Percentiles rank a stretch among this genome's conserved stretches.
Evolutionary conservation across 1,140 invertebrate genomes (phyloP).

Genomic region (Coptotermes formosanus): DNA sequence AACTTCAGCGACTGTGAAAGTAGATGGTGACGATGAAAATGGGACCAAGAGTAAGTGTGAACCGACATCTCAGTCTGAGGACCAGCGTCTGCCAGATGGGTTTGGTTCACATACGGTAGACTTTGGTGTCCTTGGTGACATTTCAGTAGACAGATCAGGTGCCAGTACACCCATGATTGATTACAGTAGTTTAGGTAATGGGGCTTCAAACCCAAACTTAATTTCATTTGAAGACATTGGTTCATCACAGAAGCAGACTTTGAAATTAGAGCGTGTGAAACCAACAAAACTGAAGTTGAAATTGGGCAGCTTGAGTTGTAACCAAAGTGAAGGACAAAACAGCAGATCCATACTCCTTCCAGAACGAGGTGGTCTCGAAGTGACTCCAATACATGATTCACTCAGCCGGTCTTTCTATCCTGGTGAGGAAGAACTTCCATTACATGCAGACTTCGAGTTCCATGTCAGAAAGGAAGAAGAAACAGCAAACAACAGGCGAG

Average conservation of each 20-base stretch:
- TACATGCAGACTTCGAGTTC: constrained; percentile 71
- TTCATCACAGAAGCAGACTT: neutral
- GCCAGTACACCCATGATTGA: constrained; percentile 33
- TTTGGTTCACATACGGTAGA: neutral
- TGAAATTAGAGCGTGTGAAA: neutral
- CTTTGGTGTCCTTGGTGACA: neutral
- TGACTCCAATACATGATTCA: neutral
- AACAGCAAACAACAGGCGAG: constrained; percentile 64
- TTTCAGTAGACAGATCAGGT: neutral
- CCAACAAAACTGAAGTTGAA: neutral
- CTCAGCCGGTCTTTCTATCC: neutral
- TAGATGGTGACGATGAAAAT: constrained; percentile 16
- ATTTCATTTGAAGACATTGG: neutral
- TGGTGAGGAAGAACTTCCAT: constrained; percentile 33
- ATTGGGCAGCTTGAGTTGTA: neutral
- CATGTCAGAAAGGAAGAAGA: constrained; percentile 59
- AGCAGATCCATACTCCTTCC: neutral
- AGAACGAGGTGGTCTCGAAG: neutral
- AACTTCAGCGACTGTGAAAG: neutral
- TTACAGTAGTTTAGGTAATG: constrained; percentile 35
- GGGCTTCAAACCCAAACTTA: neutral
- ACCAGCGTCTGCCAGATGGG: neutral
- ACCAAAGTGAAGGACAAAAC: constrained; percentile 12
- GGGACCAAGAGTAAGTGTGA: constrained; percentile 1
- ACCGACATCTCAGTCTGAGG: neutral